These are phyloP conservation scores for Physocephala rufipes DNA, from an alignment of 2,888 invertebrate species.

Conservation along the genomic window DNA sequence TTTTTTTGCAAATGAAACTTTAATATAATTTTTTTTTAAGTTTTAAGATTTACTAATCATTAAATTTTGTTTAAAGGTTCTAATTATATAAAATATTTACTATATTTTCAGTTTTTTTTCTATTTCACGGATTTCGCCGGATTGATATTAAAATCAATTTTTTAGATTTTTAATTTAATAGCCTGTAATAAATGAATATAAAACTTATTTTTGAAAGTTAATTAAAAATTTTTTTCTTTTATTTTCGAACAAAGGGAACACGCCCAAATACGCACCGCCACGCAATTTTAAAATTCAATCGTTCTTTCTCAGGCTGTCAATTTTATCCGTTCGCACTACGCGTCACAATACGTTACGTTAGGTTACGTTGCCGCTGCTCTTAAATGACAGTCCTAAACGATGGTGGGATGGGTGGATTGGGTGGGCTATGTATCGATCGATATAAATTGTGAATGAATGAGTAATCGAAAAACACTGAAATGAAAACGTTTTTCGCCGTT, in stretches of 20 bases:
- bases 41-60: too few relatives aligned
- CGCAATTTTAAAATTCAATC: not conserved
- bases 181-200: too few relatives aligned
- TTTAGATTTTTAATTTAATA: too few relatives aligned
- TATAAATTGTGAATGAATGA: not conserved
- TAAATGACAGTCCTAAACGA: too few relatives aligned
- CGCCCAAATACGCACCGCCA: not conserved
- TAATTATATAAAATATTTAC: too few relatives aligned
- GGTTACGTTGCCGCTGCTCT: not conserved
- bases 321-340: not conserved
- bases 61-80: too few relatives aligned
- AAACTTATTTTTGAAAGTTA: too few relatives aligned
- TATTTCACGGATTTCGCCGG: too few relatives aligned
- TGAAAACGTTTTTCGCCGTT: not conserved
- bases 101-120: too few relatives aligned
- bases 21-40: not conserved
- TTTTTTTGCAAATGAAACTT: conserved; percentile 8
- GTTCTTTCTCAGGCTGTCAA: not conserved
- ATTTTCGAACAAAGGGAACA: too few relatives aligned
- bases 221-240: too few relatives aligned
- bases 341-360: not conserved
- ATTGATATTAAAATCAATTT: too few relatives aligned
- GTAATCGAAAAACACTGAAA: not conserved
- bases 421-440: conserved; percentile 3
- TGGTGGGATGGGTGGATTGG: not conserved